Base-by-base conservation (phyloP, 2,888 invertebrate species). In the Caenorhabditis angaria region DNA sequence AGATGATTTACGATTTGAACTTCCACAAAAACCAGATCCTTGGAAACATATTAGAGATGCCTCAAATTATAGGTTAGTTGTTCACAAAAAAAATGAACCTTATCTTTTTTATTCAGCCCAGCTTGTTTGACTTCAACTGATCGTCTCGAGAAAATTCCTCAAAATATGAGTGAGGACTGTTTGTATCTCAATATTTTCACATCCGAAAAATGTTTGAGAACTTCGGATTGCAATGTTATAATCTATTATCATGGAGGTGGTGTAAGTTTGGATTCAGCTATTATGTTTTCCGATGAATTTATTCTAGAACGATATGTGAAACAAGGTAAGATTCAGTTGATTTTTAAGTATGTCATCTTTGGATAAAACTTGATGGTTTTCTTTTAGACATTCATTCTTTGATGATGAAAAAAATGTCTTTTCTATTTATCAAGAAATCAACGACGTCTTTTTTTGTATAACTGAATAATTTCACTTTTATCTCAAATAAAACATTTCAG, bases 211-310 rank as follows among this genome's bases (percentile, higher is more conserved):
- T 72, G 72, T 32, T 41, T 72, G 57, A 20, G 14, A 32, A n/a
- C 18, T n/a, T 32, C 51, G 25, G 48, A 54, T 4, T 82, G 82
- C 57, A 71, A 80, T 1, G 75, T 82, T 3, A 61, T 82, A 5
- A 68, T 79, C 20, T 82, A 81, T 63, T 72, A 77, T 27, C 82
- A 82, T 50, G 82, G 81, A 20, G 82, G 81, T 1, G 61, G 55
- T 1, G 79, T 81, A 65, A 76, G 59, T 22, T 73, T 73, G 32
- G 81, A 77, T 47, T 76, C 78, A 6, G 82, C 81, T 2, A 68
- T 66, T 6, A 78, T 75, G 78, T 78, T 80, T 55, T 73, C 76
- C 14, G 81, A 80, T 29, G 60, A 61, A 1, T 71, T 71, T 35
- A 76, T 82, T 18, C 48, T 80, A 18, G 62, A 78, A 6, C 70